Conservation (phyloP, 1,140 invertebrate genomes). For the Musca vetustissima region DNA sequence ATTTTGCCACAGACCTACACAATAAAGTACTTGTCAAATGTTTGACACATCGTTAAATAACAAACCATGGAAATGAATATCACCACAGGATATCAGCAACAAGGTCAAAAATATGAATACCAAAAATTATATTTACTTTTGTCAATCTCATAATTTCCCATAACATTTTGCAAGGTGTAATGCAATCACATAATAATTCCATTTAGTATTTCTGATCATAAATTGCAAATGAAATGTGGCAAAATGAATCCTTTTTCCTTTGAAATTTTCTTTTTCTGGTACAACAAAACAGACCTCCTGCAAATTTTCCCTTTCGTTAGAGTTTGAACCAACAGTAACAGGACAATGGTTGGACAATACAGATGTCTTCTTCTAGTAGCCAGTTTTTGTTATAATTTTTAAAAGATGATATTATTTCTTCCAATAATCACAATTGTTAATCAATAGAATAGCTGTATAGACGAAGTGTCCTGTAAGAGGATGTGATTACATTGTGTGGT, state of each 20-base stretch:
- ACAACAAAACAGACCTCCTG: not conserved
- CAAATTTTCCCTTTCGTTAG: not conserved
- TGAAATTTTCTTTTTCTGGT: not conserved
- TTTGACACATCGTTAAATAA: not conserved
- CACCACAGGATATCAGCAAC: not conserved
- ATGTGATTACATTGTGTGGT: too few relatives aligned
- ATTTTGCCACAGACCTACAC: not conserved
- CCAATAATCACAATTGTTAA: not conserved
- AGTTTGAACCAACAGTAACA: too few relatives aligned
- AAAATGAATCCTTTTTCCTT: too few relatives aligned
- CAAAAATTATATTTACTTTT: not conserved
- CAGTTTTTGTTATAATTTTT: not conserved
- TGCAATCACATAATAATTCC: not conserved
- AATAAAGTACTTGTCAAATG: not conserved
- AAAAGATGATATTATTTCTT: not conserved
- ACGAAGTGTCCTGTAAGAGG: too few relatives aligned
- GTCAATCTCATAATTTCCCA: not conserved
- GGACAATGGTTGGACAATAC: not conserved
- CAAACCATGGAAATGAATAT: not conserved
- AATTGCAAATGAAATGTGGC: conserved; percentile 56
- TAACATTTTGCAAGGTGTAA: not conserved
- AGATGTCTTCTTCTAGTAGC: not conserved
- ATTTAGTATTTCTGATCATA: conserved; percentile 39
- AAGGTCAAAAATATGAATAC: not conserved
- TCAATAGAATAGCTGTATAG: too few relatives aligned